Base-by-base conservation (phyloP, 1,140 invertebrate species). In the Chelonus insularis region DNA sequence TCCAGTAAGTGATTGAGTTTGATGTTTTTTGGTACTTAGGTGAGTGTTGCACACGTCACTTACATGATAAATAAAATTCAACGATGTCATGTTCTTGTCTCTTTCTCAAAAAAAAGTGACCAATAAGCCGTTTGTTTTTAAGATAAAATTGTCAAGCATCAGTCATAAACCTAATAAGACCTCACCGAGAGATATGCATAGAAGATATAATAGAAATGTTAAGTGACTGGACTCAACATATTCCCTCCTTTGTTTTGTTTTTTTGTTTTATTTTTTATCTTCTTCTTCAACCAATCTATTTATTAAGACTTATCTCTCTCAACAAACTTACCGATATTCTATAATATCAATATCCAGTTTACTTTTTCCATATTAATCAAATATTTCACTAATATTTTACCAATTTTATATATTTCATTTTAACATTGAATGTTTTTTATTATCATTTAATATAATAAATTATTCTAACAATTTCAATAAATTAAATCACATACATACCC, bases 11-110 rank as follows among this genome's bases (percentile, higher is more conserved):
- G 41, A 43, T 18, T 43, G 7, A 18, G 18, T 4, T 9, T 14
- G 2, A 36, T 16, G 6, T 14, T 52, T 52, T 52, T 36, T 14
- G 12, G 20, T 23, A 12, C 7, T 18, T n/a, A 37, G 50, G 50
- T 36, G 21, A 52, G 34, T 12, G 25, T 52, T 52, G 50, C 50
- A 36, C 50, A 36, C 50, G 50, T 18, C 50, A 52, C 50, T 52
- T 12, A 36, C 14, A 9, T 36, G 50, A 52, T 52, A 52, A 52
- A 52, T 52, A 36, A 36, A 34, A 52, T 32, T 8, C 18, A 36
- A 37, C 34, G 45, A 23, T 23, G 20, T 18, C 20, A 48, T 25
- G 11, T 20, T 43, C 12, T 8, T 43, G 5, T 48, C 21, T 48
- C 20, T 25, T 48, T 48, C 23, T 48, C 45, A 23, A n/a, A 8